Evolutionary conservation across 1,140 invertebrate species (phyloP), one percentile per base, ranked within the genome.

Genomic region (Caligus rogercresseyi): DNA sequence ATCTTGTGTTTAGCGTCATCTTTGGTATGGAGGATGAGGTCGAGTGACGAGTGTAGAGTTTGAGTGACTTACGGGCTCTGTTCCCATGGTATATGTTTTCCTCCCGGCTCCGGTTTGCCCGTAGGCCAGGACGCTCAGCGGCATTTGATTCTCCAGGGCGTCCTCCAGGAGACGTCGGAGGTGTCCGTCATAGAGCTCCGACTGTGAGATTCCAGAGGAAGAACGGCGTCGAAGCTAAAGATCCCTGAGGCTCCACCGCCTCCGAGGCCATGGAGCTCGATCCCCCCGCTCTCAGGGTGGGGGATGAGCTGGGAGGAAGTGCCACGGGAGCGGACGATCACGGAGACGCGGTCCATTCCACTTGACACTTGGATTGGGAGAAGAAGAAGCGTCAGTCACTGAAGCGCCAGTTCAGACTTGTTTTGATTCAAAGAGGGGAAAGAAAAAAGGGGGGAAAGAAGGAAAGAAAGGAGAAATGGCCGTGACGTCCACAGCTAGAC

Each of bases 51-150:
- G n/a, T n/a, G n/a, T n/a, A n/a, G n/a, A n/a, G n/a, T n/a, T n/a
- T n/a, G n/a, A n/a, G n/a, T n/a, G n/a, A n/a, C n/a, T n/a, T n/a
- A n/a, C 19, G n/a, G 56, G 56, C 4, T 54, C 72, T 18, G 89
- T 92, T 1, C 89, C 89, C 89, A 95, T 93, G 0, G 87, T 86
- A 73, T 84, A 82, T 0, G 89, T 94, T 73, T 93, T 94, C 0
- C 90, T 89, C 0, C 90, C 89, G 67, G 87, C 89, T 11, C 89
- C 89, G 1, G 90, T 95, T 73, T 94, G 90, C 0, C 91, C 90
- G 75, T 94, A 95, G 0, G 91, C 90, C 26, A 89, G 69, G 66
- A 91, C 85, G 15, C 90, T 95, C 0, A 90, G 83, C 78, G 95
- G 94, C 11, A 24, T 25, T 63, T 71, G 75, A 80, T 84, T 89